Percentiles rank a stretch among this genome's conserved stretches.
phyloP scores from a whole-genome alignment of 2,113 vertebrate genomes.

The Cochlearius cochlearius region DNA sequence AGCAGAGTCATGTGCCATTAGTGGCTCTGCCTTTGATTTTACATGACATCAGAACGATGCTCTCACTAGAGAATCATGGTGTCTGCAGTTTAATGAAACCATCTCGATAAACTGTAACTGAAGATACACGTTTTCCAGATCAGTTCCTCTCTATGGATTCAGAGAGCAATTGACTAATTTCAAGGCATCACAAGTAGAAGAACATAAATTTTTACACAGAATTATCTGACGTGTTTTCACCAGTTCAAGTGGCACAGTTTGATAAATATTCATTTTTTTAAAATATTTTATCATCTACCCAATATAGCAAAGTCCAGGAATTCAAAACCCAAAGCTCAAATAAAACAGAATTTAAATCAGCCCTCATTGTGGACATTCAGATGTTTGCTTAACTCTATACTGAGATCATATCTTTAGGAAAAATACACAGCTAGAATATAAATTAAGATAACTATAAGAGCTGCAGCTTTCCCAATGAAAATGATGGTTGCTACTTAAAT shows the following conservation, averaged over 20 bases:
- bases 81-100: background rate
- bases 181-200: background rate
- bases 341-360: background rate
- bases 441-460: background rate
- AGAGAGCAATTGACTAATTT: background rate
- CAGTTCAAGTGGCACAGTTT: background rate
- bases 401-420: background rate
- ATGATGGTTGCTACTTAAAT: background rate
- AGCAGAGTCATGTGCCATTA: accelerated
- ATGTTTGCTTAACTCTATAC: background rate
- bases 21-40: background rate
- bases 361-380: background rate
- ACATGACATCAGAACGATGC: background rate
- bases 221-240: background rate
- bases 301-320: background rate
- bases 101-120: background rate
- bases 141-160: background rate
- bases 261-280: background rate
- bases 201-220: background rate
- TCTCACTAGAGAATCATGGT: background rate
- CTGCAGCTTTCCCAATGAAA: background rate
- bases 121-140: background rate
- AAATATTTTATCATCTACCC: background rate
- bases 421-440: background rate
- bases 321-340: background rate